Evolutionary conservation across 2,113 vertebrate genomes (phyloP), one percentile per base, ranked within the genome.

Genomic region (Melanocharis versteri): DNA sequence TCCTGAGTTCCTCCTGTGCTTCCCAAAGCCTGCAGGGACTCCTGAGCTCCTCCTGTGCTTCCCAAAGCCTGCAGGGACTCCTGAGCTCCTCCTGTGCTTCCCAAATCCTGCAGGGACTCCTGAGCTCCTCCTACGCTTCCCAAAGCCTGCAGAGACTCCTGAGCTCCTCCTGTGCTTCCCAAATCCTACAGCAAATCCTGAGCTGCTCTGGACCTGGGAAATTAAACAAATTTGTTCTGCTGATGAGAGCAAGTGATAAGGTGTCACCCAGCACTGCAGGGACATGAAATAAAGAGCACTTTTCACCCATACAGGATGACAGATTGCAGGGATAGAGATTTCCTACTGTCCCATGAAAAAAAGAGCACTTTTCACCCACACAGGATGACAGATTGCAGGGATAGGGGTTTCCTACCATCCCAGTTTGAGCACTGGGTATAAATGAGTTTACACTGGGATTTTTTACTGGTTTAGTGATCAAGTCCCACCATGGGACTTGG

Each of bases 371-470:
- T 30, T 13, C 16, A 14, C 7, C 42, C 39, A 14, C 2, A 10
- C 16, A 33, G n/a, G 26, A 15, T 14, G 44, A 4, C 17, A 60
- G 39, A 31, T 2, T 13, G 8, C 40, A 30, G 39, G 50, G 33
- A 50, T 7, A 13, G 26, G 42, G 8, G 21, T 42, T 54, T 66
- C 54, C n/a, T 19, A 14, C 37, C 0, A 0, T 17, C 39, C 30
- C 39, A 4, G n/a, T 53, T 42, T 30, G 33, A 71, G 33, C 45
- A 27, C 17, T 39, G 60, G 11, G 2, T 61, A 0, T 51, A 31
- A 62, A 18, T 7, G 26, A 30, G 22, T 54, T 58, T 22, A 12
- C 22, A 11, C 15, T 8, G 51, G 65, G 14, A 7, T 40, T 45
- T 75, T 61, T 23, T 5, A 28, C 17, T 37, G 10, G 7, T 48